A percentile compares a stretch with the other conserved stretches of the same genome.
phyloP scores from a whole-genome alignment of 2,888 invertebrate species.

The Perdita meconis region DNA sequence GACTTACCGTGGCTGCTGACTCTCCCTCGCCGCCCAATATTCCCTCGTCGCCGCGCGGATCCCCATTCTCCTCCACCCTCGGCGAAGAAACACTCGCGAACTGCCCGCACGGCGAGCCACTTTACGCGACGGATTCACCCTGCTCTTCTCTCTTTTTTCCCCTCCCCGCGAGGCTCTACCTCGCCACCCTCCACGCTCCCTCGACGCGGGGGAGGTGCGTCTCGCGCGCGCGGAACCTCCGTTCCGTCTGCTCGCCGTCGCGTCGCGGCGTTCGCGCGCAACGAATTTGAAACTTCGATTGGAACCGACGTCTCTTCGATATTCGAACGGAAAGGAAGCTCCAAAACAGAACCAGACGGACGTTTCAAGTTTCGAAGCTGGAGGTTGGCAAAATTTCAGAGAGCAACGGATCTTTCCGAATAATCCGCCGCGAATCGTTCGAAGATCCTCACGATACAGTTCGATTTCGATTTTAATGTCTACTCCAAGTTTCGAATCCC shows the following conservation, averaged over 20 bases:
- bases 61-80: slow-evolving; percentile 24
- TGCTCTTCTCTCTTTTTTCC: background rate
- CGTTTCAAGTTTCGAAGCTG: too few relatives aligned
- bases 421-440: too few relatives aligned
- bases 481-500: too few relatives aligned
- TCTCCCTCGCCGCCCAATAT: slow-evolving; percentile 32
- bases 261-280: too few relatives aligned
- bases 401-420: too few relatives aligned
- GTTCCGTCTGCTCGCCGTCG: background rate
- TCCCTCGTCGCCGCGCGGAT: slow-evolving; percentile 23
- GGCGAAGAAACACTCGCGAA: slow-evolving; percentile 70
- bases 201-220: background rate
- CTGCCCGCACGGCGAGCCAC: slow-evolving; percentile 56
- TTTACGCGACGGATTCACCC: slow-evolving; percentile 26
- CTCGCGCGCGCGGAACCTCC: background rate
- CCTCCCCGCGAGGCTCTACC: background rate
- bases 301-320: too few relatives aligned
- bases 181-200: background rate
- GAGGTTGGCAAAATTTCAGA: too few relatives aligned
- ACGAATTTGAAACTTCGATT: too few relatives aligned
- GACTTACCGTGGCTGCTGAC: slow-evolving; percentile 73
- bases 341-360: too few relatives aligned
- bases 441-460: too few relatives aligned
- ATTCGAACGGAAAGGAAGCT: too few relatives aligned
- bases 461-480: too few relatives aligned